phyloP scores from a whole-genome alignment of 2,797 vertebrate species.

The Schizothorax lantsangensis region DNA sequence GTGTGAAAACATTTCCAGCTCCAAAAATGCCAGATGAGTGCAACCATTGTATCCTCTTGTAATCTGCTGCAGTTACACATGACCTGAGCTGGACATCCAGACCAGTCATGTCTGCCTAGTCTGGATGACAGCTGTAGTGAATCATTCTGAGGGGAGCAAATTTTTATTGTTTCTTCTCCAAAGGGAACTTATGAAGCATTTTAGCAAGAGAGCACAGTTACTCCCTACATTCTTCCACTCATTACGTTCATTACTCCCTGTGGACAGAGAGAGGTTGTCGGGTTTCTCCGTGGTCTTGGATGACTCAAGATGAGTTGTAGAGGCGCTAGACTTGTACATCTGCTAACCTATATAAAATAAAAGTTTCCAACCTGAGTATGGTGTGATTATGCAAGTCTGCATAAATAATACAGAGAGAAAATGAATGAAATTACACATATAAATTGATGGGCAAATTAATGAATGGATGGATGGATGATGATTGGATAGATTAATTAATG shows the following conservation, averaged over 20 bases:
- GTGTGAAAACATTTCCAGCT: conserved; percentile 50
- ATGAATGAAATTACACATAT: conserved; percentile 7
- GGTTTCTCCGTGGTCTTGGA: conserved; percentile 21
- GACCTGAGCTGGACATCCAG: conserved; percentile 59
- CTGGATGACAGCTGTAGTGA: conserved; percentile 35
- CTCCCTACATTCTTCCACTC: conserved; percentile 65
- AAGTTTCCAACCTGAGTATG: not conserved
- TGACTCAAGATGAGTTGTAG: conserved; percentile 16
- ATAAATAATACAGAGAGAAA: not conserved
- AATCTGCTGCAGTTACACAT: conserved; percentile 59
- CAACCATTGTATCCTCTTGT: conserved; percentile 48
- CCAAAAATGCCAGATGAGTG: conserved; percentile 48
- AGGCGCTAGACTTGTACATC: conserved; percentile 27
- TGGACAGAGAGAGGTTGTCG: conserved; percentile 48
- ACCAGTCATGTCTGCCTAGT: conserved; percentile 31
- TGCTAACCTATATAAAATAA: conserved; percentile 17
- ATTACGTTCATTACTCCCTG: conserved; percentile 61
- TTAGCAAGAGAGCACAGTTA: conserved; percentile 66
- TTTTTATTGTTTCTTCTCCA: conserved; percentile 51
- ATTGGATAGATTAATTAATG: not conserved
- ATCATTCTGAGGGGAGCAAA: conserved; percentile 44
- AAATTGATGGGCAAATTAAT: not conserved
- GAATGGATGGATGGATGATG: not conserved
- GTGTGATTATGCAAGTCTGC: conserved; percentile 9
- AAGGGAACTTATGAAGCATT: conserved; percentile 45